Conservation (phyloP, 2,888 invertebrate genomes). For the Platynereis dumerilii region DNA sequence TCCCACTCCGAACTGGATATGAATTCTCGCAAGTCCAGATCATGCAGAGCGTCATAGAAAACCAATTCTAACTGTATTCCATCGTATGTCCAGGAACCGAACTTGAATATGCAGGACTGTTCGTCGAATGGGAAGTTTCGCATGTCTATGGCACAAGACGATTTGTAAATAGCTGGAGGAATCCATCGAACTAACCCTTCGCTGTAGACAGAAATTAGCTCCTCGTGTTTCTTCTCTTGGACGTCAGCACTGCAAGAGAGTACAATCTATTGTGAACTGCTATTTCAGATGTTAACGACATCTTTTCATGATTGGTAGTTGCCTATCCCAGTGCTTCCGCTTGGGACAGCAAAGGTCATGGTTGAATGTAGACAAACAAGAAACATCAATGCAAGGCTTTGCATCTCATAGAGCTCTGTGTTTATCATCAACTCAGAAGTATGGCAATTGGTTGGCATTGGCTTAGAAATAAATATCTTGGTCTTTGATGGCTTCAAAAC, state of each 20-base stretch:
- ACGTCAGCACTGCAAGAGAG: constrained; percentile 31
- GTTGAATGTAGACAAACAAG: too few species aligned
- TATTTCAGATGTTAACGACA: too few species aligned
- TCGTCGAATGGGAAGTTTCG: constrained; percentile 61
- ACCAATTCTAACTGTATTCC: constrained; percentile 46
- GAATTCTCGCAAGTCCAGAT: constrained; percentile 39
- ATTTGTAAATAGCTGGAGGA: constrained; percentile 59
- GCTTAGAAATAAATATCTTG: too few species aligned
- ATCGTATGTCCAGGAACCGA: constrained; percentile 61
- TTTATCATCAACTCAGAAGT: too few species aligned
- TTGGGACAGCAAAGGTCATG: too few species aligned
- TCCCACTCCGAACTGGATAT: constrained; percentile 36
- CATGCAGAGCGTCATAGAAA: constrained; percentile 41
- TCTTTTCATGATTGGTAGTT: too few species aligned
- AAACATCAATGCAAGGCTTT: too few species aligned
- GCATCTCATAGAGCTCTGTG: too few species aligned
- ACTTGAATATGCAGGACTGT: constrained; percentile 59
- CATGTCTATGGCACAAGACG: constrained; percentile 60
- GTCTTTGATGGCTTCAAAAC: too few species aligned
- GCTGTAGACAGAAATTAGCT: constrained; percentile 44
- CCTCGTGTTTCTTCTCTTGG: constrained; percentile 31
- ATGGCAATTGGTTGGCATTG: too few species aligned
- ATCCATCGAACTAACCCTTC: constrained; percentile 51
- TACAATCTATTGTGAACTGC: background rate
- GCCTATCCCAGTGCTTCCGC: too few species aligned